phyloP scores from a whole-genome alignment of 2,113 vertebrate species.

The Rhinolophus sinicus region DNA sequence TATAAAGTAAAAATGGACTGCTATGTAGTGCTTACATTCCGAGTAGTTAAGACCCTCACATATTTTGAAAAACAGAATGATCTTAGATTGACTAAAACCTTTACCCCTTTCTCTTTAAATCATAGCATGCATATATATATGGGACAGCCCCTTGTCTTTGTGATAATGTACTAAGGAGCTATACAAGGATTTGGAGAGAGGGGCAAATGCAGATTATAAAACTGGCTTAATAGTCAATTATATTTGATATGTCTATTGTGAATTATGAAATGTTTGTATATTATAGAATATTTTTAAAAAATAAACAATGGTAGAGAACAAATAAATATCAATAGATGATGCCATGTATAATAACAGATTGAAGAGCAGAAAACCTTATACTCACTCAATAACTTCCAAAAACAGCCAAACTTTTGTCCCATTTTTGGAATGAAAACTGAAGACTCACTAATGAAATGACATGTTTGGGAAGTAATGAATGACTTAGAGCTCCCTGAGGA shows the following conservation, averaged over 20 bases:
- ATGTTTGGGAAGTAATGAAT: slow-evolving; percentile 16
- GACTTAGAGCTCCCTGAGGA: neutral
- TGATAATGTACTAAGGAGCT: slow-evolving; percentile 1
- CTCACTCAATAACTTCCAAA: neutral
- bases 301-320: neutral
- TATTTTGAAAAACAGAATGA: slow-evolving; percentile 33
- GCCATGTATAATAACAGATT: neutral
- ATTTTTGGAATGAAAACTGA: slow-evolving; percentile 40
- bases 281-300: neutral
- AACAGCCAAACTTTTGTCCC: neutral
- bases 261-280: slow-evolving; percentile 8
- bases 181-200: neutral
- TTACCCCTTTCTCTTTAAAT: slow-evolving; percentile 44
- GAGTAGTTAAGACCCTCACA: neutral
- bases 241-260: neutral
- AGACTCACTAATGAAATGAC: slow-evolving; percentile 13
- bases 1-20: neutral
- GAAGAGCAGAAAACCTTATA: slow-evolving; percentile 14
- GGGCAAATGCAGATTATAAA: neutral
- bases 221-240: slow-evolving; percentile 1
- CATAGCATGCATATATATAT: neutral
- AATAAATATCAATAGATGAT: slow-evolving; percentile 31
- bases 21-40: neutral
- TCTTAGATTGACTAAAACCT: slow-evolving; percentile 28
- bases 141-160: neutral